These are phyloP conservation scores for Mesoclemmys tuberculata DNA, from an alignment of 2,113 vertebrate species.

Conservation along the genomic window DNA sequence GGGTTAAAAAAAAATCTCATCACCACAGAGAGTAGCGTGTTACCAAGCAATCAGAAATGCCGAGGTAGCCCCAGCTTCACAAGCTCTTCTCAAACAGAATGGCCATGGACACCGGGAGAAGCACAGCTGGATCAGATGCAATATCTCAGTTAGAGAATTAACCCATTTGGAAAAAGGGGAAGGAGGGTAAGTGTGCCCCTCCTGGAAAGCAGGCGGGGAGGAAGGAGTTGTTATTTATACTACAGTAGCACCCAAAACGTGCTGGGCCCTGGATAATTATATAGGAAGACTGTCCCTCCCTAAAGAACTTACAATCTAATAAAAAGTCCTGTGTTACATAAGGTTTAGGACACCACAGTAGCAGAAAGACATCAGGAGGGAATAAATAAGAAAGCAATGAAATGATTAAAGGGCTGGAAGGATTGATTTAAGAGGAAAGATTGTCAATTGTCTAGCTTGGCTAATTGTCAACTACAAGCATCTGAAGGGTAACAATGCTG, in stretches of 20 bases:
- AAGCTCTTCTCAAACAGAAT: not conserved
- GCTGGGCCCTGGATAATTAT: not conserved
- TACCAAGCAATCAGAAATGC: not conserved
- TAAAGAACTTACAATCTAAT: not conserved
- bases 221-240: not conserved
- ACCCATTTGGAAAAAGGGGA: not conserved
- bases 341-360: not conserved
- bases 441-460: not conserved
- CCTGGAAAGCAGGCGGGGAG: not conserved
- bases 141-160: not conserved
- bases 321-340: not conserved
- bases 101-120: not conserved
- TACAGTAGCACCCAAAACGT: not conserved
- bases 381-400: not conserved
- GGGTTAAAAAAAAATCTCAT: not conserved
- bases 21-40: not conserved
- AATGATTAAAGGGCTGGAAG: not conserved
- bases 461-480: not conserved
- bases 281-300: not conserved
- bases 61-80: not conserved
- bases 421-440: not conserved
- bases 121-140: not conserved
- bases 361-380: not conserved
- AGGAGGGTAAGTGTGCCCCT: fast-evolving
- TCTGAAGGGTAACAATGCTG: not conserved